A percentile compares a stretch with the other conserved stretches of the same genome.
These are phyloP conservation scores for Gastrophryne carolinensis DNA, from an alignment of 2,797 vertebrate genomes.

Conservation along the genomic window DNA sequence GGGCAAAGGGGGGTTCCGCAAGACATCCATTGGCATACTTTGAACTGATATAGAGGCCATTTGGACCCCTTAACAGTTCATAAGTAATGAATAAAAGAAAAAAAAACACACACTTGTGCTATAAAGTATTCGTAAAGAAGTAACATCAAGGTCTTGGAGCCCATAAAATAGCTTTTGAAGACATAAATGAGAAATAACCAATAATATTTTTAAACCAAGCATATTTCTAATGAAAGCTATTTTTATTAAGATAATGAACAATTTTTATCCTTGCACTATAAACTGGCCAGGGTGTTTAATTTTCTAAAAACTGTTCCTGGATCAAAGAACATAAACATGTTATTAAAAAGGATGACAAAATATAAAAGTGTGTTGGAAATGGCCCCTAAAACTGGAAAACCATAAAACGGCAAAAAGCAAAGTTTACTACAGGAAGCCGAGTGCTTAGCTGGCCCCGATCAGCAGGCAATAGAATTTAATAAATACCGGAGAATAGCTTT, in stretches of 20 bases:
- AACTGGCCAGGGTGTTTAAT: conserved; percentile 45
- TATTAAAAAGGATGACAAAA: conserved; percentile 52
- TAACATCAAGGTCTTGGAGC: neutral
- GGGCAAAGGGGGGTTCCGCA: no score
- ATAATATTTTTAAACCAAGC: conserved; percentile 19
- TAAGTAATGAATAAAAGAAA: no score
- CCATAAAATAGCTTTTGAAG: conserved; percentile 34
- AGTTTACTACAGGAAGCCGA: conserved; percentile 26
- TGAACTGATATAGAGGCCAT: no score
- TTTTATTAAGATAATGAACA: conserved; percentile 50
- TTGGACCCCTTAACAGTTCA: no score
- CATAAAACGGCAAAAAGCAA: conserved; percentile 39
- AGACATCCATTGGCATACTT: no score
- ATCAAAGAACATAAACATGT: conserved; percentile 40
- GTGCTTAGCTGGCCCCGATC: conserved; percentile 17
- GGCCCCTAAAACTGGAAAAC: conserved; percentile 40
- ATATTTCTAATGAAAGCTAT: conserved; percentile 48
- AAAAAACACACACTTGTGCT: no score
- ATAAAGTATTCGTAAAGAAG: conserved; percentile 16
- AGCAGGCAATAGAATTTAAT: conserved; percentile 8
- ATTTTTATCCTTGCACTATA: conserved; percentile 32
- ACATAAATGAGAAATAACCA: conserved; percentile 41
- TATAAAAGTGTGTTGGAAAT: conserved; percentile 58
- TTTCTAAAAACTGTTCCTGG: conserved; percentile 33
- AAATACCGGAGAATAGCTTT: neutral